Conservation (phyloP, 2,113 vertebrate species). For the Lanius collurio region DNA sequence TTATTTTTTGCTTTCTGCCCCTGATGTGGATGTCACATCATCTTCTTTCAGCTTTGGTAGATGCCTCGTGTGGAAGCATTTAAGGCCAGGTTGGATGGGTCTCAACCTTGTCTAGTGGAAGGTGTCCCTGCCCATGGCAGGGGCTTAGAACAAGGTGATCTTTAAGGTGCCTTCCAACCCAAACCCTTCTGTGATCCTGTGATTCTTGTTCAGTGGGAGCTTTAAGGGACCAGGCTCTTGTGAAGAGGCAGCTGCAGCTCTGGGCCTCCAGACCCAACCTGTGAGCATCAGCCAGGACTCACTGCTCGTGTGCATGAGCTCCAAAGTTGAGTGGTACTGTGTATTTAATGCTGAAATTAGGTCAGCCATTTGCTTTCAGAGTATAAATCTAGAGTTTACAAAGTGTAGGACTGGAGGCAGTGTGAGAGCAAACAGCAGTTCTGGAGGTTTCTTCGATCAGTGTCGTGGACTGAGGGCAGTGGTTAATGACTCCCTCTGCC, state of each 20-base stretch:
- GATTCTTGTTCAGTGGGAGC: neutral
- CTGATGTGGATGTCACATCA: neutral
- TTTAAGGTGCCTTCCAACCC: neutral
- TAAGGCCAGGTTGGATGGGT: neutral
- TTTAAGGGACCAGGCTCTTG: neutral
- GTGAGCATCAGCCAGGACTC: neutral
- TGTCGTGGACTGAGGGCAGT: neutral
- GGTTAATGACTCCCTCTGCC: neutral
- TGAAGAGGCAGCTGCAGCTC: neutral
- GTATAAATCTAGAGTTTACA: neutral
- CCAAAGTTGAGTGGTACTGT: neutral
- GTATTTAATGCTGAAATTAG: neutral
- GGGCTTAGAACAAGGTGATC: neutral
- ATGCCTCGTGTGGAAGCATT: neutral
- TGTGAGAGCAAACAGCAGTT: neutral
- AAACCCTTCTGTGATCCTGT: neutral
- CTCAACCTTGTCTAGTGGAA: rapidly evolving
- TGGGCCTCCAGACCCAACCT: neutral
- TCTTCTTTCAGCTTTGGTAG: neutral
- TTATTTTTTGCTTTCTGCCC: neutral
- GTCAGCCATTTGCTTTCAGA: neutral
- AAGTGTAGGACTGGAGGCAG: neutral
- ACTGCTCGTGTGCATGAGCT: neutral
- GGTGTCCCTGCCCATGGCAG: neutral
- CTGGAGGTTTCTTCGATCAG: neutral